Evolutionary conservation across 2,888 invertebrate genomes (phyloP).

Genomic region (Caenorhabditis sp.): DNA sequence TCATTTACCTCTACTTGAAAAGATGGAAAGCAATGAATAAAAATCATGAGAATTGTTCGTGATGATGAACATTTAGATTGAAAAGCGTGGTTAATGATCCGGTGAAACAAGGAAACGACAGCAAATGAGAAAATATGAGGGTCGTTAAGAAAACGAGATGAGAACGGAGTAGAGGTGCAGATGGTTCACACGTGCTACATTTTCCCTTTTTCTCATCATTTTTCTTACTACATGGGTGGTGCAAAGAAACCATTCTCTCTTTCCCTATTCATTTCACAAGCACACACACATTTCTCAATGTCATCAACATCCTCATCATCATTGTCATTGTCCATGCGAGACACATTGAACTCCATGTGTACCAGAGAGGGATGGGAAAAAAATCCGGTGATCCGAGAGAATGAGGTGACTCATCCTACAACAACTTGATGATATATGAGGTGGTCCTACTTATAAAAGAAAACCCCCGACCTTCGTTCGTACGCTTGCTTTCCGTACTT

Average conservation of each 20-base stretch:
- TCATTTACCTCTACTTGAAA: too few relatives aligned
- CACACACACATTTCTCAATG: background rate
- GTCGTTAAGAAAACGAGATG: constrained; percentile 1
- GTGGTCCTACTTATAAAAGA: constrained; percentile 18
- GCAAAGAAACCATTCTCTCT: constrained; percentile 10
- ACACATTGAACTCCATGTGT: constrained; percentile 14
- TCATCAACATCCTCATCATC: constrained; percentile 24
- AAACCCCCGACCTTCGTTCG: background rate
- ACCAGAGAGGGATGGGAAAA: too few relatives aligned
- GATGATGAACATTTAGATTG: background rate
- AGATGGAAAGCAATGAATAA: background rate
- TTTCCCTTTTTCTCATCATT: constrained; percentile 5
- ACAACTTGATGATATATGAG: constrained; percentile 11
- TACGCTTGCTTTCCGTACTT: background rate
- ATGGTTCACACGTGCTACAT: constrained; percentile 65
- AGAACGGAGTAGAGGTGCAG: constrained; percentile 26
- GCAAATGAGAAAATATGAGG: constrained; percentile 25
- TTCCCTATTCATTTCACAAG: background rate
- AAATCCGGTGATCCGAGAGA: background rate
- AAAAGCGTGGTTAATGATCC: constrained; percentile 44
- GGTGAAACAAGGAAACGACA: constrained; percentile 42
- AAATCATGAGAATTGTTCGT: constrained; percentile 10
- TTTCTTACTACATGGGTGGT: constrained; percentile 50
- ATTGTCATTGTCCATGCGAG: constrained; percentile 25
- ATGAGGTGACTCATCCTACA: constrained; percentile 9